Percentiles rank a stretch among this genome's conserved stretches.
phyloP scores from a whole-genome alignment of 2,888 invertebrate genomes.

The Sinentomon sp. region DNA sequence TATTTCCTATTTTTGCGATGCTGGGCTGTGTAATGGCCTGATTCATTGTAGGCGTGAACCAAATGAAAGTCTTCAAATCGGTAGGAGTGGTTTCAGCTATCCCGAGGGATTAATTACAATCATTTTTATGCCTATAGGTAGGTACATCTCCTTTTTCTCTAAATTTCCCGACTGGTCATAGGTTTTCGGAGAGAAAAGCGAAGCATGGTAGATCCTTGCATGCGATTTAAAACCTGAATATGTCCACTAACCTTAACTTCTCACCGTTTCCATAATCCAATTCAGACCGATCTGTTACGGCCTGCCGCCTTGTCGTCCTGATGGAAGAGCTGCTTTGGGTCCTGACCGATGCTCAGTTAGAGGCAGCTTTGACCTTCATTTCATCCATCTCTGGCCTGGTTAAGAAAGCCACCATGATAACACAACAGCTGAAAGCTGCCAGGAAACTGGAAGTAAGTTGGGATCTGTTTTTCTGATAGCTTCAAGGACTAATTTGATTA shows the following conservation, averaged over 20 bases:
- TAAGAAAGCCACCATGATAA: slow-evolving; percentile 46
- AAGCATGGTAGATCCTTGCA: neutral
- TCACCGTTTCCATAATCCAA: slow-evolving; percentile 12
- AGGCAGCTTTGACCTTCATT: slow-evolving; percentile 70
- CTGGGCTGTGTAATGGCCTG: slow-evolving; percentile 2
- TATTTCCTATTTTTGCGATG: too few species aligned
- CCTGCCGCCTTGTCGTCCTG: slow-evolving; percentile 67
- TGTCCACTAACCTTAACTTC: neutral
- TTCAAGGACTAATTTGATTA: neutral
- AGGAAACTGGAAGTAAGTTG: slow-evolving; percentile 42
- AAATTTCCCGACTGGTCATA: too few species aligned
- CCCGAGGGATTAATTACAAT: too few species aligned
- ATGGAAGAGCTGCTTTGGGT: slow-evolving; percentile 94
- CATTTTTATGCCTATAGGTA: slow-evolving; percentile 2
- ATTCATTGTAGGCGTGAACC: too few species aligned
- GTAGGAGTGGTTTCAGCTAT: too few species aligned
- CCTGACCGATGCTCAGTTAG: slow-evolving; percentile 76
- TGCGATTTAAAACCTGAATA: neutral
- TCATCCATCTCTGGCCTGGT: slow-evolving; percentile 58
- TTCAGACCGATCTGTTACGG: slow-evolving; percentile 72
- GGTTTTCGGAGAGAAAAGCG: neutral
- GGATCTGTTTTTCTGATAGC: slow-evolving; percentile 1
- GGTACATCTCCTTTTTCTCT: neutral
- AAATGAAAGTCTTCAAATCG: too few species aligned
- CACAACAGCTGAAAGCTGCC: slow-evolving; percentile 52